Evolutionary conservation across 2,888 invertebrate genomes (phyloP).

Genomic region (Acronicta aceris): DNA sequence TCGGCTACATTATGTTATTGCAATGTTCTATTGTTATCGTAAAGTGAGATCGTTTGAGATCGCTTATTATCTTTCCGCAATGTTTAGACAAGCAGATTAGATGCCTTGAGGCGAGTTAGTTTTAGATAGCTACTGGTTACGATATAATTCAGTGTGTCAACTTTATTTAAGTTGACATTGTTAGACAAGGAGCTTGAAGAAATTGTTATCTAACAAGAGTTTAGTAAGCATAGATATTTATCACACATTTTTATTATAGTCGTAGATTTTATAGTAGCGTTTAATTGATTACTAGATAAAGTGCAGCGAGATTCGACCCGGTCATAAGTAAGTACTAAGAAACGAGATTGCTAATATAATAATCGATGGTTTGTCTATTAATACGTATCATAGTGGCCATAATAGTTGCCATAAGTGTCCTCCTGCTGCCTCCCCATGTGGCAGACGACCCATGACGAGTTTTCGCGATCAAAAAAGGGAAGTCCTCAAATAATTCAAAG

Average conservation of each 20-base stretch:
- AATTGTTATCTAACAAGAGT: constrained; percentile 34
- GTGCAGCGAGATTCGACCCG: too few species aligned
- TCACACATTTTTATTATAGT: not conserved
- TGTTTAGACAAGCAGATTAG: constrained; percentile 53
- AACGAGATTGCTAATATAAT: too few species aligned
- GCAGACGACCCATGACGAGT: too few species aligned
- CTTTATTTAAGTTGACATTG: constrained; percentile 39
- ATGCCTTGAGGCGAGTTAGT: constrained; percentile 39
- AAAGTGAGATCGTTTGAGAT: constrained; percentile 48
- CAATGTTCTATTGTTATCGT: constrained; percentile 48
- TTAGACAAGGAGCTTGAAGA: constrained; percentile 27
- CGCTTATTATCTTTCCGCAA: constrained; percentile 39
- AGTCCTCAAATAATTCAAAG: too few species aligned
- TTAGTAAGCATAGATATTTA: constrained; percentile 11
- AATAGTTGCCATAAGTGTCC: too few species aligned
- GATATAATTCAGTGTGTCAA: constrained; percentile 39
- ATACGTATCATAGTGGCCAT: too few species aligned
- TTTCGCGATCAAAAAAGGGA: too few species aligned
- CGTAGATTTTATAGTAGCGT: too few species aligned
- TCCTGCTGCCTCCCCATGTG: too few species aligned
- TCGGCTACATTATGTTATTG: constrained; percentile 53
- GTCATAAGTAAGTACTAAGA: too few species aligned
- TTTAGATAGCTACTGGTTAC: constrained; percentile 48
- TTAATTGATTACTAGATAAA: too few species aligned
- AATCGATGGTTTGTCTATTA: too few species aligned